A percentile compares a stretch with the other conserved stretches of the same genome.
Conservation (phyloP, 2,113 vertebrate species). For the Brienomyrus brachyistius region DNA sequence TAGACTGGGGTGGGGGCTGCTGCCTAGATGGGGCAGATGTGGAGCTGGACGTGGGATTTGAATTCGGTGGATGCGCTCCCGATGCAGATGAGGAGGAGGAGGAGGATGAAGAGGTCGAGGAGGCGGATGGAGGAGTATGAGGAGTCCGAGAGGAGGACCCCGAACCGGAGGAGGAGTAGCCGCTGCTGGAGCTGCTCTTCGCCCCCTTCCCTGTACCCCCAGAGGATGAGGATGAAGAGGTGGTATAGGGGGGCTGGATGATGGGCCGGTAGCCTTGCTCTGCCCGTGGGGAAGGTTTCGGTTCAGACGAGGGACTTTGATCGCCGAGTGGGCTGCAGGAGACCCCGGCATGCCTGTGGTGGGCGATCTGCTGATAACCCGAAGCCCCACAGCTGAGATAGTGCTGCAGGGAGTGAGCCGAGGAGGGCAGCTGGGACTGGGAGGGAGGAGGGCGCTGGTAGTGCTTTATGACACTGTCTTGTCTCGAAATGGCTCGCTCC, state of each 20-base stretch:
- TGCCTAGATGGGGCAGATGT: conserved; percentile 61
- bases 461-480: conserved; percentile 94
- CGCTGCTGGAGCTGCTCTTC: conserved; percentile 68
- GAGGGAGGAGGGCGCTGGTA: conserved; percentile 81
- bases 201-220: conserved; percentile 59
- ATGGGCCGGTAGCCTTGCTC: conserved; percentile 78
- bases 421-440: conserved; percentile 67
- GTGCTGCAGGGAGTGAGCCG: conserved; percentile 81
- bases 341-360: conserved; percentile 66
- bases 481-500: conserved; percentile 75
- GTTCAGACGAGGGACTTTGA: conserved; percentile 71
- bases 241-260: conserved; percentile 74
- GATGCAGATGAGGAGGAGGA: conserved; percentile 63
- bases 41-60: conserved; percentile 46
- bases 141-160: conserved; percentile 66
- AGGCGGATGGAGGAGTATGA: conserved; percentile 67
- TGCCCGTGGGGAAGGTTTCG: conserved; percentile 55
- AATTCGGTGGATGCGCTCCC: conserved; percentile 44
- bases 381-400: conserved; percentile 85
- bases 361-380: conserved; percentile 75
- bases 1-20: conserved; percentile 55
- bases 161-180: conserved; percentile 67
- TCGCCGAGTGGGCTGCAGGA: conserved; percentile 85
- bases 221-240: conserved; percentile 55
- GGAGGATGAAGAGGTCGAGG: conserved; percentile 61